Evolutionary conservation across 2,888 invertebrate genomes (phyloP).

Genomic region (Aelia acuminata): DNA sequence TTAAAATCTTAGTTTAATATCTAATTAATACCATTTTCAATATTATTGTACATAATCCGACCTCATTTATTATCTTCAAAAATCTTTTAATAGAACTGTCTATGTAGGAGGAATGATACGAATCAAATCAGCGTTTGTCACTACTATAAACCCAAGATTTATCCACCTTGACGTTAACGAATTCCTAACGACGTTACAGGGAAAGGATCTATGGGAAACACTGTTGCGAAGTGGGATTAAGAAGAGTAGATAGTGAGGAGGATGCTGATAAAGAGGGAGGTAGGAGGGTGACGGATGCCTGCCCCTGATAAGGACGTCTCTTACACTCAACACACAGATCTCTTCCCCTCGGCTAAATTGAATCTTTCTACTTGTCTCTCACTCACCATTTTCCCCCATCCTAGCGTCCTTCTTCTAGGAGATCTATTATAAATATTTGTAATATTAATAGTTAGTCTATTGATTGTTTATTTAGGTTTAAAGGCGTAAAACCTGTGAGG

Average conservation of each 20-base stretch:
- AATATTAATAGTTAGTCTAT: too few relatives aligned
- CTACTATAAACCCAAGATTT: not conserved
- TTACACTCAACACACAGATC: slow-evolving; percentile 45
- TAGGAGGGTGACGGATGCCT: slow-evolving; percentile 39
- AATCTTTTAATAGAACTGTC: not conserved
- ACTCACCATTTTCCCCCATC: not conserved
- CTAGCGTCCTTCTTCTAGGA: not conserved
- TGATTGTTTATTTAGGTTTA: too few relatives aligned
- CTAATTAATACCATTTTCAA: too few relatives aligned
- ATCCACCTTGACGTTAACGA: not conserved
- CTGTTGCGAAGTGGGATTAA: slow-evolving; percentile 37
- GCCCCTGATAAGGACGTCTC: slow-evolving; percentile 30
- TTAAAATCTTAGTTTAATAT: too few relatives aligned
- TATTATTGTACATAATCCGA: too few relatives aligned
- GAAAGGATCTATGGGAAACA: not conserved
- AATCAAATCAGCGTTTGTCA: not conserved
- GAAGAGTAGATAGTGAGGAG: slow-evolving; percentile 48
- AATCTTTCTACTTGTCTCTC: slow-evolving; percentile 44
- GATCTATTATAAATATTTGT: not conserved
- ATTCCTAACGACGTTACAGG: slow-evolving; percentile 17
- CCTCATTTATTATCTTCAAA: not conserved
- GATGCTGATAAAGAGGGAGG: slow-evolving; percentile 41
- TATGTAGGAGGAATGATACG: not conserved
- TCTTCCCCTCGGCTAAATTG: slow-evolving; percentile 33
- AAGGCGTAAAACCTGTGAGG: too few relatives aligned